phyloP scores from a whole-genome alignment of 2,888 invertebrate genomes.

The Drosophila conformis region DNA sequence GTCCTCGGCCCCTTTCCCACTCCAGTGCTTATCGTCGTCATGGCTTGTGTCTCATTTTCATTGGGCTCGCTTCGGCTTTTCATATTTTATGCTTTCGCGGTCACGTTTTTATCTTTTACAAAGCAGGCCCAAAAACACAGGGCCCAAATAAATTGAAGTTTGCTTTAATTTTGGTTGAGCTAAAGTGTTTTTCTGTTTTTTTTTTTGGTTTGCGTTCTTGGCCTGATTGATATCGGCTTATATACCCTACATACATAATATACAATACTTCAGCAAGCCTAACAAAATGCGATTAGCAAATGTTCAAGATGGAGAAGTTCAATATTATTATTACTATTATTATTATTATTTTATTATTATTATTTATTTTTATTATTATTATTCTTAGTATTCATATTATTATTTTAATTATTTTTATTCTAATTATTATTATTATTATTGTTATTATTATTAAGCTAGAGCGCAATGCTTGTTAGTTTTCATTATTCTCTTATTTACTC shows the following conservation, averaged over 20 bases:
- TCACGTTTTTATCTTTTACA: constrained; percentile 75
- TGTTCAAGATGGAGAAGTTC: not conserved
- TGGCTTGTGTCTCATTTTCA: constrained; percentile 45
- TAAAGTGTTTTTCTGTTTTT: constrained; percentile 29
- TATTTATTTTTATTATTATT: too few relatives aligned
- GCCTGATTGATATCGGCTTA: not conserved
- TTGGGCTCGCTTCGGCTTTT: constrained; percentile 41
- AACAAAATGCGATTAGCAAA: not conserved
- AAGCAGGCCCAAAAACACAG: constrained; percentile 39
- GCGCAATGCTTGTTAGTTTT: not conserved
- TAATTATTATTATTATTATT: too few relatives aligned
- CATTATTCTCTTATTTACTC: not conserved
- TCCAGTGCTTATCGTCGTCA: constrained; percentile 6
- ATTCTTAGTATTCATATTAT: too few relatives aligned
- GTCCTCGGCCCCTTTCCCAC: not conserved
- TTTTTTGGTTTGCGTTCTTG: not conserved
- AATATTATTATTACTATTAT: not conserved
- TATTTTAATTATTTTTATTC: too few relatives aligned
- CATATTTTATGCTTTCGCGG: constrained; percentile 70
- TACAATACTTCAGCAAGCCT: too few relatives aligned
- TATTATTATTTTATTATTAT: too few relatives aligned
- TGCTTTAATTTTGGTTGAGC: constrained; percentile 47
- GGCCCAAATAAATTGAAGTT: constrained; percentile 54
- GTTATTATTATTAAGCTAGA: not conserved
- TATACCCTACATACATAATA: constrained; percentile 14